These are phyloP conservation scores for Marisa cornuarietis DNA, from an alignment of 1,140 invertebrate species.

Conservation along the genomic window DNA sequence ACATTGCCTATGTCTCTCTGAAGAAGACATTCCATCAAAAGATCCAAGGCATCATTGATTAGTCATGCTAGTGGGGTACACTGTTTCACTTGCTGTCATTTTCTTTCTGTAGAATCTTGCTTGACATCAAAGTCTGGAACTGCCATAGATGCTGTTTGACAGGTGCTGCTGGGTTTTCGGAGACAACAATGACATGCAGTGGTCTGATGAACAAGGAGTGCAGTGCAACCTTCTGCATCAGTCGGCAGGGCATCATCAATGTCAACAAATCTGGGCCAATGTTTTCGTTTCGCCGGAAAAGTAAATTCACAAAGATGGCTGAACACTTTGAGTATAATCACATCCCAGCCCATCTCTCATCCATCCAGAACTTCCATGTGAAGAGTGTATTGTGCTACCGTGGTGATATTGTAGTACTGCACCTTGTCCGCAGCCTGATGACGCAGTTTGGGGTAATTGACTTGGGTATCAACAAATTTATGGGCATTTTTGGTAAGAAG, in stretches of 20 bases:
- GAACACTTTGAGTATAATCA: constrained; percentile 67
- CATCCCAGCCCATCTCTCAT: constrained; percentile 65
- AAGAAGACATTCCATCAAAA: too few relatives aligned
- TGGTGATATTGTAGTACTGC: constrained; percentile 58
- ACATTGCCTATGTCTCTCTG: too few relatives aligned
- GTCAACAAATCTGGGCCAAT: constrained; percentile 59
- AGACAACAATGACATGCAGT: constrained; percentile 59
- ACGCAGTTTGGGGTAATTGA: constrained; percentile 65
- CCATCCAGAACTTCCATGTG: constrained; percentile 65
- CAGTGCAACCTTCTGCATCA: constrained; percentile 63
- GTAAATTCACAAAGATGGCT: constrained; percentile 66
- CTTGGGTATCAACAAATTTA: constrained; percentile 59
- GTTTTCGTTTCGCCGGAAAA: constrained; percentile 61
- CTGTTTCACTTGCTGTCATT: neutral
- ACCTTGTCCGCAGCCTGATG: constrained; percentile 62
- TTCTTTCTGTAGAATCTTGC: neutral
- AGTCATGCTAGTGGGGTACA: neutral
- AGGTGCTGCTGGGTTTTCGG: constrained; percentile 63
- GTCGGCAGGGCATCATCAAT: constrained; percentile 63
- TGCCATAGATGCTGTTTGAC: constrained; percentile 9
- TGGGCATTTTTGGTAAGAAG: constrained; percentile 63
- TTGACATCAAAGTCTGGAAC: too few relatives aligned
- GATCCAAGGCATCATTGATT: neutral
- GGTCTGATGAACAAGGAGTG: constrained; percentile 64
- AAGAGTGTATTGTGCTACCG: constrained; percentile 64